Evolutionary conservation across 1,140 invertebrate species (phyloP), one percentile per base, ranked within the genome.

Genomic region (Parapsyche elsis): DNA sequence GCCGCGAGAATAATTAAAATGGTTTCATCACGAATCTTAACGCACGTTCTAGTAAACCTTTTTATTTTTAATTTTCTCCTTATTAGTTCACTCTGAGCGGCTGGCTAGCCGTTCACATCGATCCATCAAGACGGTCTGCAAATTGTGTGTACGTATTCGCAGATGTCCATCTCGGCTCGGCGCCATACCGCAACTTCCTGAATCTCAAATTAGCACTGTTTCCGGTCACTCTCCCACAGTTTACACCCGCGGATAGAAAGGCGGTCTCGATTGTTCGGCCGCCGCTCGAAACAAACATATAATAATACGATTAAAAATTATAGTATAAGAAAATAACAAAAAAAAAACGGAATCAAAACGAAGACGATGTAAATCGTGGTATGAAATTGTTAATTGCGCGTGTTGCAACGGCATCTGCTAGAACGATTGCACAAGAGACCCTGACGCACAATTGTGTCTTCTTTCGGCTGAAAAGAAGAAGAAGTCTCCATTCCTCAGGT

Each of bases 221-320:
- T 67, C 64, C 64, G 64, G 64, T 67, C 24, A 67, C 21, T 67
- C 64, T 24, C 64, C 64, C 21, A 67, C 64, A 67, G 14, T 12
- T 19, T 67, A 30, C 14, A 67, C 49, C 16, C 49, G 49, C 49
- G 16, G 49, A 67, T 67, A 67, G 64, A 67, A 67, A 67, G 64
- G 64, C 24, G 24, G 10, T 67, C 64, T 67, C 64, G 64, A 67
- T 67, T 30, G 64, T 67, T 67, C 21, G 57, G 19, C 10, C 64
- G 24, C 64, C 21, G n/a, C 10, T 21, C n/a, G 21, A 16, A 61
- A 61, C 19, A 61, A 61, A 21, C 9, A 53, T 53, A 53, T 53
- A 53, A 53, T 4, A 5, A 53, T 12, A 53, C 16, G 16, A 53
- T 53, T 53, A 53, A 12, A 53, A 14, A 53, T 53, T 53, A 53